Conservation (phyloP, 37 sponge, comb jelly and placozoan genomes). For the Trichoplax adhaerens region DNA sequence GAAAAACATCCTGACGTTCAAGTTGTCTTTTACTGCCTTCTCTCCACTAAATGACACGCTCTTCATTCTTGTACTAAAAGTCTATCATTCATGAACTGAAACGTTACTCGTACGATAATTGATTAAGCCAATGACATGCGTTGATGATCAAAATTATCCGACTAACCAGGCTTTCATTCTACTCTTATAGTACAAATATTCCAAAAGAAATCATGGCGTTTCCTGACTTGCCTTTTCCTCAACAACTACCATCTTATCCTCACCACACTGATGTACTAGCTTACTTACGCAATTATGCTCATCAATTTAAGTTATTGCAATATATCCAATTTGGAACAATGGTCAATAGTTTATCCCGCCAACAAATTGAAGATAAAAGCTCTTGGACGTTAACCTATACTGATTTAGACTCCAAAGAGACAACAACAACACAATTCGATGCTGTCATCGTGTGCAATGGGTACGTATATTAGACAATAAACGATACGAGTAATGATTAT, state of each 20-base stretch:
- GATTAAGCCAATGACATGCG: too few species aligned
- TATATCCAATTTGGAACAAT: slow-evolving; percentile 26
- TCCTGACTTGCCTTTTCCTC: slow-evolving; percentile 37
- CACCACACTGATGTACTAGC: slow-evolving; percentile 31
- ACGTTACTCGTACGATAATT: too few species aligned
- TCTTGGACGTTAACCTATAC: slow-evolving; percentile 25
- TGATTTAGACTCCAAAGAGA: slow-evolving; percentile 4
- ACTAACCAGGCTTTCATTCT: neutral
- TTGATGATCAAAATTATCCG: too few species aligned
- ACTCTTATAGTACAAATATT: slow-evolving; percentile 35
- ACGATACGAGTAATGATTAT: too few species aligned
- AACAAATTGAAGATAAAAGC: slow-evolving; percentile 5
- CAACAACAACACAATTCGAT: slow-evolving; percentile 24
- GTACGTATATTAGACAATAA: slow-evolving; percentile 25
- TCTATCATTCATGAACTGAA: too few species aligned
- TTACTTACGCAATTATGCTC: slow-evolving; percentile 35
- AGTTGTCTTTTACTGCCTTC: too few species aligned
- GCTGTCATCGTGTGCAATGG: slow-evolving; percentile 64
- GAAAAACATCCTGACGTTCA: too few species aligned
- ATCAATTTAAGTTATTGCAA: slow-evolving; percentile 24
- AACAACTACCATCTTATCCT: slow-evolving; percentile 34
- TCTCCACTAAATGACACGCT: too few species aligned
- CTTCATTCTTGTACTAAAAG: too few species aligned
- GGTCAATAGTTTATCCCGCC: slow-evolving; percentile 6
- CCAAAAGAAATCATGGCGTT: slow-evolving; percentile 61